Evolutionary conservation across 2,797 vertebrate genomes (phyloP).

Genomic region (Myotis myotis): DNA sequence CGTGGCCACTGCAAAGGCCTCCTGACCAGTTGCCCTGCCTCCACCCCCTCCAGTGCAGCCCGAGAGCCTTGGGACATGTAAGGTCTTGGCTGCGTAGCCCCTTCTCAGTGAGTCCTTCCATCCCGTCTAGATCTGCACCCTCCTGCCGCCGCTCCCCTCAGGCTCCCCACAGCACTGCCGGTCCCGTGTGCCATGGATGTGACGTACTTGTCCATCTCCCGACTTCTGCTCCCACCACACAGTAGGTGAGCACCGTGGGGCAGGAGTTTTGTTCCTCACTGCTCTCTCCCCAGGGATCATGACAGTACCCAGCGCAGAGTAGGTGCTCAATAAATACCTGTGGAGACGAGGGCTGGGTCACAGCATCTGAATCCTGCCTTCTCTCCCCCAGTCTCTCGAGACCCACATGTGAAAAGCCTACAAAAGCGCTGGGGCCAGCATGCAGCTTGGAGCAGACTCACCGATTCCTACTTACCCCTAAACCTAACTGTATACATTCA

Average conservation of each 20-base stretch:
- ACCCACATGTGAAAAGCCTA: background rate
- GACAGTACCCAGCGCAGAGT: background rate
- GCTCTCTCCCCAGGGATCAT: background rate
- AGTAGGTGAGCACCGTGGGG: background rate
- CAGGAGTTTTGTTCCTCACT: background rate
- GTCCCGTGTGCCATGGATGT: background rate
- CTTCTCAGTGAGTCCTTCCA: background rate
- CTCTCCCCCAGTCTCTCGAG: background rate
- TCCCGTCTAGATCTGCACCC: fast-evolving
- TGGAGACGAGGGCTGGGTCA: background rate
- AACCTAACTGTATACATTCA: background rate
- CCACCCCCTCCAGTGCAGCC: background rate
- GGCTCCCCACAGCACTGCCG: background rate
- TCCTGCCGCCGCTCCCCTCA: fast-evolving
- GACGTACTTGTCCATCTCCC: background rate
- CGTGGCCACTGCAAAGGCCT: background rate
- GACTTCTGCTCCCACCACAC: background rate
- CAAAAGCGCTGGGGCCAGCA: background rate
- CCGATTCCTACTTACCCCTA: background rate
- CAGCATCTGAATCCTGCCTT: background rate
- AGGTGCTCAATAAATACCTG: background rate
- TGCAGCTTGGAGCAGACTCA: background rate
- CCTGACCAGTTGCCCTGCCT: background rate
- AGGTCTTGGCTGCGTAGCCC: background rate
- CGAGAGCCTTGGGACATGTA: background rate